These are phyloP conservation scores for Bolinopsis microptera DNA, from an alignment of 37 sponge, comb jelly and placozoan species.

Conservation along the genomic window DNA sequence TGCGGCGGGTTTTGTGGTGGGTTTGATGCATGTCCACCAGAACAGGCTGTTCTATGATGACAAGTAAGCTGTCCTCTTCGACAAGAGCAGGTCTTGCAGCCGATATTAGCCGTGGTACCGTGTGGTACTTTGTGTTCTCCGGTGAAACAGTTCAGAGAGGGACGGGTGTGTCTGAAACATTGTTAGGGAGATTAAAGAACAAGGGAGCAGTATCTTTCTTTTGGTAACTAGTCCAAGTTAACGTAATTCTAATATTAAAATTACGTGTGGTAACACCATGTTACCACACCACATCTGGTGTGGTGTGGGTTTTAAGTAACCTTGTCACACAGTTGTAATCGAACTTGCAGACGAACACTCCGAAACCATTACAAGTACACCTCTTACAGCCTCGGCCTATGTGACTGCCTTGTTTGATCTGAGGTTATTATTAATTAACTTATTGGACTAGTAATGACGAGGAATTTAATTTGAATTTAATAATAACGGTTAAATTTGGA, in stretches of 20 bases:
- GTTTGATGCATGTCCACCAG: neutral
- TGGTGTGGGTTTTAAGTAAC: neutral
- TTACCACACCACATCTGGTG: too few relatives aligned
- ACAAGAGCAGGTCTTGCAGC: neutral
- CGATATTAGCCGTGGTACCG: neutral
- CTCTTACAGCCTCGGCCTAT: constrained; percentile 19
- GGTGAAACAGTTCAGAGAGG: constrained; percentile 4
- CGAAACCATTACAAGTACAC: neutral
- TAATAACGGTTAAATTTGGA: too few relatives aligned
- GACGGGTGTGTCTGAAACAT: neutral
- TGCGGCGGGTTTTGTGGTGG: too few relatives aligned
- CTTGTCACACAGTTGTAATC: neutral
- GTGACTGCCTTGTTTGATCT: neutral
- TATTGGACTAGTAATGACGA: too few relatives aligned
- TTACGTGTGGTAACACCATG: too few relatives aligned
- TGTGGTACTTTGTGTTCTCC: constrained; percentile 1
- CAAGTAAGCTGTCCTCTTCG: neutral
- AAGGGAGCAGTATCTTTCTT: too few relatives aligned
- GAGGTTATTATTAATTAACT: too few relatives aligned
- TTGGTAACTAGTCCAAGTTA: too few relatives aligned
- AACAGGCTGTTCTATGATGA: neutral
- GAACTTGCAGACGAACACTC: constrained; percentile 23
- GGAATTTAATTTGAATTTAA: too few relatives aligned
- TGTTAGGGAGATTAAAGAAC: neutral
- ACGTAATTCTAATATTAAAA: too few relatives aligned